A percentile compares a stretch with the other conserved stretches of the same genome.
phyloP scores from a whole-genome alignment of 2,888 invertebrate species.

The Unio pictorum region DNA sequence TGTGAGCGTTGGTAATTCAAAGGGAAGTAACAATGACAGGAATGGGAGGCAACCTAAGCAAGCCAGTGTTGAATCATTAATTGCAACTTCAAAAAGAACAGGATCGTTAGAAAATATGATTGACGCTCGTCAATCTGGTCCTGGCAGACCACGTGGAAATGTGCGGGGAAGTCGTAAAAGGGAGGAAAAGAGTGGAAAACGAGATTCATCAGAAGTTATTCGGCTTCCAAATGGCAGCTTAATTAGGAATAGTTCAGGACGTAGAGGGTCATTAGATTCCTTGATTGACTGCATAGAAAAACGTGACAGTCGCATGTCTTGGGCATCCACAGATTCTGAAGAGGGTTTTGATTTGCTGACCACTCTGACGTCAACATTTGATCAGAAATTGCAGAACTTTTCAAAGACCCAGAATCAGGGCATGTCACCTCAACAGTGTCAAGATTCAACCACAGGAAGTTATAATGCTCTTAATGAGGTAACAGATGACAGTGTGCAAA shows the following conservation, averaged over 20 bases:
- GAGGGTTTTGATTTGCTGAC: constrained; percentile 64
- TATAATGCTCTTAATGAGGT: constrained; percentile 5
- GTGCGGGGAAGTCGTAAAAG: constrained; percentile 26
- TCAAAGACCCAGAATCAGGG: constrained; percentile 50
- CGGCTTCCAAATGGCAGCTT: constrained; percentile 28
- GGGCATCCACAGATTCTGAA: constrained; percentile 61
- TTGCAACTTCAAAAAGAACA: constrained; percentile 39
- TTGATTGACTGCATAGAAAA: constrained; percentile 72
- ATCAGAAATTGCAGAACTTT: constrained; percentile 64
- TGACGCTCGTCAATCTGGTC: constrained; percentile 25
- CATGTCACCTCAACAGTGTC: constrained; percentile 5
- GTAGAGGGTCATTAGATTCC: constrained; percentile 77
- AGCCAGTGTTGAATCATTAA: constrained; percentile 38
- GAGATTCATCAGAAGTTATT: constrained; percentile 26
- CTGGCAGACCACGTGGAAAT: constrained; percentile 23
- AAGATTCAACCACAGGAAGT: constrained; percentile 4
- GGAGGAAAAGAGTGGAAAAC: constrained; percentile 28
- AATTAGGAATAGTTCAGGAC: constrained; percentile 35
- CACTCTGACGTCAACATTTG: constrained; percentile 63
- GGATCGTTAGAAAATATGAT: constrained; percentile 55
- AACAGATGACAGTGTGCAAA: constrained; percentile 20
- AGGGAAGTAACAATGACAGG: constrained; percentile 18
- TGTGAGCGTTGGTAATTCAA: constrained; percentile 44
- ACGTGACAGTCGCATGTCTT: constrained; percentile 53
- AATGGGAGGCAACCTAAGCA: constrained; percentile 27